phyloP scores from a whole-genome alignment of 2,888 invertebrate genomes.

The Andrena camellia region DNA sequence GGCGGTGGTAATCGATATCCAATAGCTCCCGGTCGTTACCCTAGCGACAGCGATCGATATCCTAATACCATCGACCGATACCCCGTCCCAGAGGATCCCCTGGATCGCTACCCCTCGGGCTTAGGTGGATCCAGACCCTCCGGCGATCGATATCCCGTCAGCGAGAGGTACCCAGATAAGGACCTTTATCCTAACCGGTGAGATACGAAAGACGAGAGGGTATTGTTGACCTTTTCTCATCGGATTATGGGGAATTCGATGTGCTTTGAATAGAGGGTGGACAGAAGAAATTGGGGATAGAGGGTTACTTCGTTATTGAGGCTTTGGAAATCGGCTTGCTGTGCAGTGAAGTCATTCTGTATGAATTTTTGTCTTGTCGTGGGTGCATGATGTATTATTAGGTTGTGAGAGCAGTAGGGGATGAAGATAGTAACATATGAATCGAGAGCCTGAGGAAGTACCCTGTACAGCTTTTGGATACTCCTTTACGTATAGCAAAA shows the following conservation, averaged over 20 bases:
- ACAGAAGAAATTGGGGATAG: neutral
- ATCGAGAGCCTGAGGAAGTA: no score
- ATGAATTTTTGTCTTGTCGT: no score
- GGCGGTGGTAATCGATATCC: conserved; percentile 85
- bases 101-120: conserved; percentile 80
- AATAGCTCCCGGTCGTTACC: conserved; percentile 83
- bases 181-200: conserved; percentile 79
- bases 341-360: no score
- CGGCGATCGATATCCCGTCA: conserved; percentile 86
- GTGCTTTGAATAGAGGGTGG: neutral
- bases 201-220: conserved; percentile 9
- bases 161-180: conserved; percentile 82
- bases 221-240: neutral
- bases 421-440: no score
- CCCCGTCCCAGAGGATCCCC: conserved; percentile 78
- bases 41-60: conserved; percentile 82
- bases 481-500: no score
- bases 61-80: conserved; percentile 85
- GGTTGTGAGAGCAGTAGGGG: no score
- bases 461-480: no score
- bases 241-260: neutral
- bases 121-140: conserved; percentile 82
- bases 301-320: no score
- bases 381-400: no score
- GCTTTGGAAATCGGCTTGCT: neutral